Conservation (phyloP, 2,888 invertebrate genomes). For the Platycheirus rosarum region DNA sequence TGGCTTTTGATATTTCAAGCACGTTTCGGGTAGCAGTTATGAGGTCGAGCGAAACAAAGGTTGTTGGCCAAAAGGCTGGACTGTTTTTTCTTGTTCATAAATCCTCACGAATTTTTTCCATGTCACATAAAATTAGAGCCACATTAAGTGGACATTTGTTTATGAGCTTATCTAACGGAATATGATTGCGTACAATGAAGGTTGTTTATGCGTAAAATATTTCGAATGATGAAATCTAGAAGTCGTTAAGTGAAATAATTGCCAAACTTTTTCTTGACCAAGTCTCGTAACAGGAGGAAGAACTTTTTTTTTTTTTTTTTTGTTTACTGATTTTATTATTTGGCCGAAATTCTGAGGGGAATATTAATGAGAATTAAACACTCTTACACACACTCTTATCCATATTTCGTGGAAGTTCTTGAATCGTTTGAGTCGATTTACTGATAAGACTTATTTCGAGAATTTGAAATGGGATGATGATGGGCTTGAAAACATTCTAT, state of each 20-base stretch:
- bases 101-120: conserved; percentile 49
- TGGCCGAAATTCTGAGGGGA: conserved; percentile 1
- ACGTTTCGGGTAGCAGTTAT: conserved; percentile 52
- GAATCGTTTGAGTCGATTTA: not conserved
- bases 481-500: too few species aligned
- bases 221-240: not conserved
- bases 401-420: conserved; percentile 21
- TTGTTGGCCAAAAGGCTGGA: conserved; percentile 56
- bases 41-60: conserved; percentile 28
- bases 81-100: conserved; percentile 9
- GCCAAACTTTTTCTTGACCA: conserved; percentile 38
- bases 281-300: conserved; percentile 1
- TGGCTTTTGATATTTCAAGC: conserved; percentile 47
- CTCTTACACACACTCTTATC: too few species aligned
- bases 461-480: not conserved
- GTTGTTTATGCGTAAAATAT: conserved; percentile 25
- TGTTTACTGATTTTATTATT: conserved; percentile 5
- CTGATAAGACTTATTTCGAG: conserved; percentile 22
- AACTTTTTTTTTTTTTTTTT: too few species aligned
- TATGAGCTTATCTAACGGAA: conserved; percentile 50
- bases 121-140: conserved; percentile 63
- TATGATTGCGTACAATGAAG: conserved; percentile 1
- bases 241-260: not conserved
- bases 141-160: conserved; percentile 47
- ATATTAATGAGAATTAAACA: not conserved